Percentiles rank a stretch among this genome's conserved stretches.
Conservation (phyloP, 2,797 vertebrate genomes). For the Ispidina picta region DNA sequence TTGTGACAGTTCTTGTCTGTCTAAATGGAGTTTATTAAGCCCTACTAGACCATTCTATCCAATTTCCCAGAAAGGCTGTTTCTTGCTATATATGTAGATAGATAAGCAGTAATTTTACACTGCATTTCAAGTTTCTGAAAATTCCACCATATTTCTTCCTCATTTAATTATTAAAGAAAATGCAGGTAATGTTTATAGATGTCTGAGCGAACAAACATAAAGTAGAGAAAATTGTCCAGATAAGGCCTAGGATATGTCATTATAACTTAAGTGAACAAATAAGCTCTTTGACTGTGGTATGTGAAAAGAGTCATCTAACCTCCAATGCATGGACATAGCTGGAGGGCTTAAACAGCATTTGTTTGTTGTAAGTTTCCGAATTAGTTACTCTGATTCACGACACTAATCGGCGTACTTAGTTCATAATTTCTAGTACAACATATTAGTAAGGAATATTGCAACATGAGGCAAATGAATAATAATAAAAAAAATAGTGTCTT, state of each 20-base stretch:
- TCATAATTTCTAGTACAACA: background rate
- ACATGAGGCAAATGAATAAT: background rate
- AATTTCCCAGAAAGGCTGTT: background rate
- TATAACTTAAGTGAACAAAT: background rate
- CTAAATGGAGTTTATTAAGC: background rate
- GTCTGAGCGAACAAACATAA: background rate
- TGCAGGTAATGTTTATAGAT: background rate
- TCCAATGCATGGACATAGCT: fast-evolving
- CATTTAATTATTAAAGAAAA: background rate
- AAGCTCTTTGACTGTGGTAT: background rate
- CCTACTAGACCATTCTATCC: background rate
- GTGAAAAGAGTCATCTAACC: background rate
- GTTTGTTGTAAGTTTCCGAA: background rate
- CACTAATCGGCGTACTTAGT: background rate
- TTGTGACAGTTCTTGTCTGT: background rate
- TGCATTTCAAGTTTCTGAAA: background rate
- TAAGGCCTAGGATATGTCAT: background rate
- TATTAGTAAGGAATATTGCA: background rate
- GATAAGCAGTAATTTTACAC: background rate
- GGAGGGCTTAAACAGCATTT: background rate
- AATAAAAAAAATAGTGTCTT: background rate
- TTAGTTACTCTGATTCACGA: background rate
- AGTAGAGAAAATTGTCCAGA: background rate
- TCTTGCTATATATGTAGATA: background rate
- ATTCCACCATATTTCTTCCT: background rate